Base-by-base conservation (phyloP, 2,888 invertebrate genomes). In the Drosophila mettleri region DNA sequence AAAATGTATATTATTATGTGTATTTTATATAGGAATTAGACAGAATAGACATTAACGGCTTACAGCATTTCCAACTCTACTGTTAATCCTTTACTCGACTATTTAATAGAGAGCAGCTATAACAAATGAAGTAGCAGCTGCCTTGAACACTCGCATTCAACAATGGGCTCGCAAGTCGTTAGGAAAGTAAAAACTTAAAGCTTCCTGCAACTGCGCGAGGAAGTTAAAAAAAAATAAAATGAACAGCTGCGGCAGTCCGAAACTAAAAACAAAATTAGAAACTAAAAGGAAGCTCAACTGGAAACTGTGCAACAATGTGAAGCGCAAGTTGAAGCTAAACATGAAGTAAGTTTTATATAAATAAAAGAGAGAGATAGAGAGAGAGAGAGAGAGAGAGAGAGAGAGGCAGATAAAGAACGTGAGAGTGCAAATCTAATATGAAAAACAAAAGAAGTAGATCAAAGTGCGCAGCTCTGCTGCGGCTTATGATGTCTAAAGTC, bases 241-340 rank as follows among this genome's bases (percentile, higher is more conserved):
- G n/a, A 10, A 3, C 49, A 72, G 54, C 70, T 75, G 72, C 36
- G 41, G 27, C 52, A 43, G 41, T 29, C 24, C 18, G 55, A 16
- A 49, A 38, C 55, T 43, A 62, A 52, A 61, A 39, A 43, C 39
- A 41, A 43, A 64, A 64, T 41, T 46, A 51, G 53, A 46, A 75
- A 71, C 46, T 69, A 55, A 55, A 61, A 36, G 46, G 12, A 41
- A 74, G 43, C 62, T 75, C 48, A n/a, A 43, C 39, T 38, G 54
- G 48, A 24, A 71, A 43, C 34, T 55, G 67, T 72, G 52, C 51
- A 74, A 69, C 46, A 69, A 48, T 71, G 64, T 53, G 7, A 5
- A 53, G 22, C 31, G 54, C 18, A 76, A 65, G 34, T 71, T 52
- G 41, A 20, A 29, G 22, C 27, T 31, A 58, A 53, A 24, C 24